Evolutionary conservation across 2,888 invertebrate genomes (phyloP), one percentile per base, ranked within the genome.

Genomic region (Spodoptera picta): DNA sequence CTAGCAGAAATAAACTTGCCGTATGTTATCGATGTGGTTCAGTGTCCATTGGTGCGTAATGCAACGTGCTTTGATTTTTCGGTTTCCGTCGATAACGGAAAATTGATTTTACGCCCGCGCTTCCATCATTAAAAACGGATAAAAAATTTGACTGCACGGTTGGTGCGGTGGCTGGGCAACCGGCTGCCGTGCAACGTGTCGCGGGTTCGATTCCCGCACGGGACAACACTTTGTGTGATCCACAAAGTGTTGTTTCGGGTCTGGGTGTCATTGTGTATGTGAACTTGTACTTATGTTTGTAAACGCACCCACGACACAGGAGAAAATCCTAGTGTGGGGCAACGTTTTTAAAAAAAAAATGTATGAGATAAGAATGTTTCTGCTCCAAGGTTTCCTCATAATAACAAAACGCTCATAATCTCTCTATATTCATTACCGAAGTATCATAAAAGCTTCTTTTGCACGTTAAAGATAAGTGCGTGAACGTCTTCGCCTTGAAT

Each of bases 1-100:
- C 84, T 85, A 86, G 85, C 83, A 85, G 88, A 89, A 89, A 89
- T 90, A 90, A 88, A 91, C 86, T 87, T 83, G 79, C 77, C 83
- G 84, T 85, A 89, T 86, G 87, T 87, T 82, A 82, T 82, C 80
- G 80, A 73, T 77, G 77, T 73, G 80, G 75, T 81, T 81, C 73
- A 64, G 69, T 66, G 56, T 36, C 67, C 70, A 69, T 66, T 79
- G 77, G 80, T 80, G 80, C 78, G 80, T 80, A 75, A 80, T 80
- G 77, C 78, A 75, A 73, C 76, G 69, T 77, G 80, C 75, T 83
- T 81, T 77, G 66, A 70, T 77, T 74, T 70, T 75, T 75, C 62
- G 61, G 69, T 61, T 62, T 71, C 75, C 65, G 62, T 53, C 64
- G 60, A 57, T 67, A 69, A 68, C 58, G 62, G 70, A 63, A 69